Base-by-base conservation (phyloP, 2,797 vertebrate species). In the Paramormyrops hopkinsi region DNA sequence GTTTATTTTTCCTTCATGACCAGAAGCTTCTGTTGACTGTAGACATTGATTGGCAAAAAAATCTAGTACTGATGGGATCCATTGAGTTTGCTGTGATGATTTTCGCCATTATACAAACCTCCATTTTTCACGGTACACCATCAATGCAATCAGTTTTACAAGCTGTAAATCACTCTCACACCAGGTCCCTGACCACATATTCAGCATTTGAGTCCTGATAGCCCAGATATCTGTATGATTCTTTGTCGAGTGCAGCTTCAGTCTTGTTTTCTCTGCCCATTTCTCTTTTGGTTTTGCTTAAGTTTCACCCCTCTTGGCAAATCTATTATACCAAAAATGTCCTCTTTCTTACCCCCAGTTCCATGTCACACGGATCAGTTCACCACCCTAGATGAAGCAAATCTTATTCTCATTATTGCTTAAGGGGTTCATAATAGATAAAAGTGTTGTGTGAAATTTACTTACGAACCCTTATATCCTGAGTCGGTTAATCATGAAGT, bases 391-490 rank as follows among this genome's bases (percentile, higher is more conserved):
- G 41, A 46, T 82, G 41, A 44, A 82, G 76, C 41, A 82, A 46
- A 82, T 82, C 76, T 46, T 82, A 82, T 37, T 76, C 69, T 76
- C 76, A 82, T 82, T 82, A 46, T 82, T 46, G 69, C 69, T 76
- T 76, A 76, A 76, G 69, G 69, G 69, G 69, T 76, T 76, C 69
- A 76, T 76, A 76, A 76, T 76, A 76, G 69, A 76, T 76, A 76
- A 76, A 76, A 76, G 69, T 76, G 69, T 76, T 76, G 69, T 76
- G 69, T 76, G 69, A 76, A 76, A 76, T 76, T 76, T 76, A 76
- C 69, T 76, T 76, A 76, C 41, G 69, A 41, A 41, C 69, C 33
- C 69, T 76, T 76, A 76, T 41, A 41, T 76, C 69, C 69, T 76
- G 33, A 76, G 69, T 41, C 5, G 12, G 33, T 19, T 76, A 76